Percentiles rank a stretch among this genome's conserved stretches.
Evolutionary conservation across 2,888 invertebrate genomes (phyloP).

Genomic region (Melinaea menophilus): DNA sequence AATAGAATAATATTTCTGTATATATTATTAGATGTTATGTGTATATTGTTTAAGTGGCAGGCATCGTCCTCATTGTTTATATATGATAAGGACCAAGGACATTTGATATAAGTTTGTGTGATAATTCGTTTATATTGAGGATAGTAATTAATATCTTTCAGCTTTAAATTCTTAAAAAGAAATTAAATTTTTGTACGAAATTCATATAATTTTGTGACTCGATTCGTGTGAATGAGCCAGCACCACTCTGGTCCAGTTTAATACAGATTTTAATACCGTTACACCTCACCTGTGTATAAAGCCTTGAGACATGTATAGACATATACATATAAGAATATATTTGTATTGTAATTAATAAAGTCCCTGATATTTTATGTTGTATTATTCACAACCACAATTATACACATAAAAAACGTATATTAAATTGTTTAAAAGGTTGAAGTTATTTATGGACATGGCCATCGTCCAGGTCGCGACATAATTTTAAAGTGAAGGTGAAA

Average conservation of each 20-base stretch:
- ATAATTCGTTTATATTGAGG: not conserved
- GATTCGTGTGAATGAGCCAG: not conserved
- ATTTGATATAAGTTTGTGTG: not conserved
- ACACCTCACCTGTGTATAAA: slow-evolving; percentile 9
- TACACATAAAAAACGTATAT: too few relatives aligned
- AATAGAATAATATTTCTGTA: too few relatives aligned
- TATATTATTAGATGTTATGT: too few relatives aligned
- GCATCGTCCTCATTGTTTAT: not conserved
- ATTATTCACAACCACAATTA: not conserved
- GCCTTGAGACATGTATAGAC: not conserved
- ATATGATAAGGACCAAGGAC: slow-evolving; percentile 4
- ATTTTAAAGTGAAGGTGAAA: not conserved
- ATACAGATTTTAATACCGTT: slow-evolving; percentile 7
- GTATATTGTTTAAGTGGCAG: not conserved
- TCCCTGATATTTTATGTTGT: not conserved
- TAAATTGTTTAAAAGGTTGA: too few relatives aligned
- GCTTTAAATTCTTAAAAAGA: not conserved
- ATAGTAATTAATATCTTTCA: not conserved
- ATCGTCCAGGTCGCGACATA: not conserved
- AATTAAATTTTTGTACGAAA: not conserved
- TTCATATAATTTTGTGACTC: not conserved
- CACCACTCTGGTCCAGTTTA: not conserved
- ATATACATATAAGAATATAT: too few relatives aligned
- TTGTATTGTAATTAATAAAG: not conserved
- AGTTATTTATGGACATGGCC: too few relatives aligned